Percentiles rank a stretch among this genome's conserved stretches.
phyloP scores from a whole-genome alignment of 2,797 vertebrate genomes.

The Taeniopygia guttata region DNA sequence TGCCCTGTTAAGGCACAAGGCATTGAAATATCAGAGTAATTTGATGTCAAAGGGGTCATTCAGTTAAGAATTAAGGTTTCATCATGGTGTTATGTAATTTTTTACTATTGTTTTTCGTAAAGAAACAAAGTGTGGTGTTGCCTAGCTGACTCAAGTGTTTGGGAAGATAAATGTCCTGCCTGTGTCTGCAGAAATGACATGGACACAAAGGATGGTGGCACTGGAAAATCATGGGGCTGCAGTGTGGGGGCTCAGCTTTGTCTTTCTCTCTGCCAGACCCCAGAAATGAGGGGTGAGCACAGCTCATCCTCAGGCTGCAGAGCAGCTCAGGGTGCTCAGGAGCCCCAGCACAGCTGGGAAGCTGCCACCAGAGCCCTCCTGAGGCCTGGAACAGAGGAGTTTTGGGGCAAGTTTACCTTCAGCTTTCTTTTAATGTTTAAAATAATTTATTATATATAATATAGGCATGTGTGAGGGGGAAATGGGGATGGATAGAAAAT shows the following conservation, averaged over 20 bases:
- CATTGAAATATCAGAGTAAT: constrained; percentile 26
- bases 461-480: accelerated
- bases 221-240: neutral
- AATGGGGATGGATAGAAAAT: neutral
- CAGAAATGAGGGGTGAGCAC: neutral
- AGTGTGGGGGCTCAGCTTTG: neutral
- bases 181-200: neutral
- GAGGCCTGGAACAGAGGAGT: neutral
- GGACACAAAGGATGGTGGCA: neutral
- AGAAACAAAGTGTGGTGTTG: neutral
- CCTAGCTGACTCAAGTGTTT: neutral
- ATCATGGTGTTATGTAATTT: neutral
- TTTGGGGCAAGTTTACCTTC: neutral
- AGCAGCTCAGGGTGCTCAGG: neutral
- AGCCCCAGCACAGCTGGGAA: neutral
- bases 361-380: neutral
- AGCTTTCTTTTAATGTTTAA: neutral
- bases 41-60: neutral
- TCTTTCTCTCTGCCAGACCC: neutral
- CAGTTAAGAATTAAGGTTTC: constrained; percentile 22
- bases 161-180: neutral
- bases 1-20: neutral
- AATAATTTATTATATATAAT: neutral
- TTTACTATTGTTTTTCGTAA: neutral
- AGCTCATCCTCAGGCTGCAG: neutral